Evolutionary conservation across 1,140 invertebrate genomes (phyloP), one percentile per base, ranked within the genome.

Genomic region (Ganaspis sp.): DNA sequence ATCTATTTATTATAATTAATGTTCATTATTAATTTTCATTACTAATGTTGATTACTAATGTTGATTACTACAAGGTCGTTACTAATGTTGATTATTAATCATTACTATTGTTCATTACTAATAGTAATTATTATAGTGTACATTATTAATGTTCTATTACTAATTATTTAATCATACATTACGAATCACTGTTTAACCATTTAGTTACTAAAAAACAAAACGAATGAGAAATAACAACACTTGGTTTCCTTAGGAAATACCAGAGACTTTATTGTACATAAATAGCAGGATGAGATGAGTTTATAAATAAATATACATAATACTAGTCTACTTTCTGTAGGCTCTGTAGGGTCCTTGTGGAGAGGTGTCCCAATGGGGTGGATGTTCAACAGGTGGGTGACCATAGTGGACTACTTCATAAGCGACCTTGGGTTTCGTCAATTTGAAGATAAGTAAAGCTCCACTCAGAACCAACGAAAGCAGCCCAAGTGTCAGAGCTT

Each of bases 331-430:
- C 79, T 89, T 90, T 54, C 87, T 84, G 75, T 91, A 91, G 9
- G 91, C 92, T 70, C 92, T 91, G 85, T 93, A 93, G 5, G 93
- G 93, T 38, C 93, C 94, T 79, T 94, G 94, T 38, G 93, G 91
- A 82, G 91, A 89, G 40, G 92, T 92, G 79, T 95, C 94, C 92
- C 94, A 94, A 74, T 94, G 93, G 6, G 93, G 92, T 17, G 92
- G 90, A 77, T 95, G 94, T 72, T 95, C 94, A 1, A 95, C 92
- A 53, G 95, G 94, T 78, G 95, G 94, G 77, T 95, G 95, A n/a
- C 95, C 95, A 83, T 95, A 96, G 87, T 96, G 95, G 37, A 96
- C 94, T 17, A 96, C 95, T 91, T 97, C 96, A 86, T 96, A 96
- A 89, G 91, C 89, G 72, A 95, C 94, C 87, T 96, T 96, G 74